Conservation (phyloP, 1,140 invertebrate species). For the Ptiloglossa arizonensis region DNA sequence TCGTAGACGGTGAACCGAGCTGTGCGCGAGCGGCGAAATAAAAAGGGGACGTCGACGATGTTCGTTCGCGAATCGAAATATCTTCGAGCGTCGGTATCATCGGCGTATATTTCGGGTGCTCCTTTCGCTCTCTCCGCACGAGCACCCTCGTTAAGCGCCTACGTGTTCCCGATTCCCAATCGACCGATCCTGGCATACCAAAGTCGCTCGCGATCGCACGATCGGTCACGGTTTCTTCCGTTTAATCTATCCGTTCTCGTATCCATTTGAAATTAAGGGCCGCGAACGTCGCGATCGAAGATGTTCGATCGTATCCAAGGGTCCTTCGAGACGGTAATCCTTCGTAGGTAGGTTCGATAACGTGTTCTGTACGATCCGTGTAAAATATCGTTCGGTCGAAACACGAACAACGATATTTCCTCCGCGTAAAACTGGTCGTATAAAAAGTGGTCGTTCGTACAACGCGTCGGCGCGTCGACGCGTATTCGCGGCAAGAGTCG, state of each 20-base stretch:
- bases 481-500: constrained; percentile 20
- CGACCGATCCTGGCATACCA: constrained; percentile 50
- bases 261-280: constrained; percentile 18
- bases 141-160: constrained; percentile 72
- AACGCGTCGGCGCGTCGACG: not conserved
- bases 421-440: no score
- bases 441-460: not conserved
- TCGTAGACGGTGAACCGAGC: not conserved
- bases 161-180: constrained; percentile 69
- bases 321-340: no score
- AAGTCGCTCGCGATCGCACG: constrained; percentile 58
- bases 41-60: constrained; percentile 1
- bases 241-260: constrained; percentile 37
- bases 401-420: no score
- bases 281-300: not conserved
- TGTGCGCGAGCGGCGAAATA: constrained; percentile 26
- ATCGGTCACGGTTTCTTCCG: constrained; percentile 48
- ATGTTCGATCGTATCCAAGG: not conserved
- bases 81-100: constrained; percentile 34
- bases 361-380: no score
- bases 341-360: no score
- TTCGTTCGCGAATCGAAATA: constrained; percentile 45
- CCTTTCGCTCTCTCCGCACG: constrained; percentile 62
- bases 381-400: no score
- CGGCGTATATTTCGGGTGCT: constrained; percentile 44